Evolutionary conservation across 2,797 vertebrate genomes (phyloP).

Genomic region (Perodicticus potto): DNA sequence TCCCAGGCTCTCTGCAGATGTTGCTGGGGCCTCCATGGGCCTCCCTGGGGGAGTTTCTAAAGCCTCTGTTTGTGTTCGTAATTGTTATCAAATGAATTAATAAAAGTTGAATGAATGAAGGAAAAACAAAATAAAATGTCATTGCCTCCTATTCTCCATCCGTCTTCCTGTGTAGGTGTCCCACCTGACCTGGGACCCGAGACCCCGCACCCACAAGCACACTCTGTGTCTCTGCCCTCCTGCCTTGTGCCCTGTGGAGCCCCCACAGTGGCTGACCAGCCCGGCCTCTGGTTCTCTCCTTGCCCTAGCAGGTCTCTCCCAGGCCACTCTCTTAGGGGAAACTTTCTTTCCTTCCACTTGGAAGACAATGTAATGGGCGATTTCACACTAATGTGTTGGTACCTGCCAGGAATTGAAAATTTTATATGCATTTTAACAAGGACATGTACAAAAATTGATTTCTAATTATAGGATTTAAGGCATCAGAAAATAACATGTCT

Average conservation of each 20-base stretch:
- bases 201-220: accelerated
- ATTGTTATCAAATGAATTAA: not conserved
- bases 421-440: constrained; percentile 48
- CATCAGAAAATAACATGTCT: constrained; percentile 41
- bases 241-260: accelerated
- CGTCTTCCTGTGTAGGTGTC: accelerated
- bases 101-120: not conserved
- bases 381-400: not conserved
- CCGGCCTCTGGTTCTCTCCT: too few species aligned
- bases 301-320: accelerated
- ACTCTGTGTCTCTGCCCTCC: not conserved
- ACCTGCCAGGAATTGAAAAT: not conserved
- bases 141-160: accelerated
- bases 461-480: constrained; percentile 54
- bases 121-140: not conserved
- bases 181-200: accelerated
- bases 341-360: not conserved
- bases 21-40: accelerated
- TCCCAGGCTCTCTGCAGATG: not conserved
- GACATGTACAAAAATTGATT: constrained; percentile 28
- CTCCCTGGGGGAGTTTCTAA: not conserved
- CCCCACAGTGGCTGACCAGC: accelerated
- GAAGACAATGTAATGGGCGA: not conserved
- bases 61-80: not conserved
- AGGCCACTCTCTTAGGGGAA: not conserved